Conservation (phyloP, 1,140 invertebrate species). For the Thereuonema tuberculata region DNA sequence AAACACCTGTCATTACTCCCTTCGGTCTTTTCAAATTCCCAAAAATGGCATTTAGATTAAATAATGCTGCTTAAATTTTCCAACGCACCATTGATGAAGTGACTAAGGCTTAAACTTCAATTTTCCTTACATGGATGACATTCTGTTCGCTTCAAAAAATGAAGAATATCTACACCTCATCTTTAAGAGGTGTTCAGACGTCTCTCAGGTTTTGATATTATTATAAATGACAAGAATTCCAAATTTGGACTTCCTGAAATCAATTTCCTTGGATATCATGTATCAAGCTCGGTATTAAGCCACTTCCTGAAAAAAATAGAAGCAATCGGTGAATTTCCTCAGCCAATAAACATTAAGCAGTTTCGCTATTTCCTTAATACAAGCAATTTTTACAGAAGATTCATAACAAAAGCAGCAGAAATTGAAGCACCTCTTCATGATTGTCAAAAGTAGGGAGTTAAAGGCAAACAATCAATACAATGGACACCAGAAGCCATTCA, state of each 20-base stretch:
- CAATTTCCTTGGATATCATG: conserved; percentile 10
- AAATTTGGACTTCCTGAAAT: conserved; percentile 4
- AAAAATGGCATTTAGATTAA: conserved; percentile 25
- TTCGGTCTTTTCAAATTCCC: conserved; percentile 24
- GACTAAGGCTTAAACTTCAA: conserved; percentile 3
- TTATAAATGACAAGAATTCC: too few species aligned
- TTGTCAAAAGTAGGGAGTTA: not conserved
- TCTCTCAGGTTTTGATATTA: too few species aligned
- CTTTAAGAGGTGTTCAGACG: too few species aligned
- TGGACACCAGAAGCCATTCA: not conserved
- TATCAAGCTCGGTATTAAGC: not conserved
- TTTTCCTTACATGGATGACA: conserved; percentile 5
- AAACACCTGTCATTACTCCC: conserved; percentile 21
- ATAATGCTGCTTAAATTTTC: conserved; percentile 22
- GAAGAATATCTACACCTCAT: too few species aligned
- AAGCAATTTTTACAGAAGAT: conserved; percentile 7
- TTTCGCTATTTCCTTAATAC: not conserved
- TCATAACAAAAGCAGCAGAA: conserved; percentile 1
- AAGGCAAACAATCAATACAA: not conserved
- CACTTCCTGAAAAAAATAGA: not conserved
- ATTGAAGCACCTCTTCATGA: not conserved
- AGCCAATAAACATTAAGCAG: not conserved
- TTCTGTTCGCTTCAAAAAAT: not conserved
- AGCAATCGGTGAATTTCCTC: not conserved
- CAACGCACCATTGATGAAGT: conserved; percentile 17